phyloP scores from a whole-genome alignment of 2,113 vertebrate species.

The Polypterus senegalus region DNA sequence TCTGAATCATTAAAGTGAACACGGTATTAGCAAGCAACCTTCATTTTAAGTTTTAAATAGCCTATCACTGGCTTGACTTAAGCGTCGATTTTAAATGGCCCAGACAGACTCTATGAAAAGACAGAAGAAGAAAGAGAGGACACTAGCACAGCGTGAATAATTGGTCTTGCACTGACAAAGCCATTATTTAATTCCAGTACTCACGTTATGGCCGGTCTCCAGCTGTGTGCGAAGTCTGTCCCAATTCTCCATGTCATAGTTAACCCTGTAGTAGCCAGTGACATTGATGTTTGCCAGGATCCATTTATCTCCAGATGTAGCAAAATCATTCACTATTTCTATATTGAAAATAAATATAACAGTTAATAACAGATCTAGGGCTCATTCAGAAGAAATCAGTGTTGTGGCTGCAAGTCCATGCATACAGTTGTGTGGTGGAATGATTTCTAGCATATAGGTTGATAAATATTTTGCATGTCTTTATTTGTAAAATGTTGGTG shows the following conservation, averaged over 20 bases:
- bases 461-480: no score
- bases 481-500: neutral
- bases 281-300: slow-evolving; percentile 64
- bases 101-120: no score
- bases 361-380: neutral
- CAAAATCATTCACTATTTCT: slow-evolving; percentile 16
- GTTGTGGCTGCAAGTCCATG: neutral
- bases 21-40: no score
- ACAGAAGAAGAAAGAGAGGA: no score
- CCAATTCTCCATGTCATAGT: slow-evolving; percentile 80
- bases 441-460: no score
- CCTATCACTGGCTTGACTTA: no score
- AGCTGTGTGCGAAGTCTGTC: slow-evolving; percentile 41
- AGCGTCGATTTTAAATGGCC: no score
- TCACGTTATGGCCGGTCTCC: slow-evolving; percentile 25
- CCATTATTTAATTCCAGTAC: neutral
- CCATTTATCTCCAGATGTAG: slow-evolving; percentile 25
- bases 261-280: slow-evolving; percentile 75
- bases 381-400: neutral
- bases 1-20: no score
- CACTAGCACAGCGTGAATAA: no score
- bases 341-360: neutral
- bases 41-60: no score
- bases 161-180: no score
- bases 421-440: no score